Conservation (phyloP, 2,888 invertebrate species). For the Lasioglossum leucozonium region DNA sequence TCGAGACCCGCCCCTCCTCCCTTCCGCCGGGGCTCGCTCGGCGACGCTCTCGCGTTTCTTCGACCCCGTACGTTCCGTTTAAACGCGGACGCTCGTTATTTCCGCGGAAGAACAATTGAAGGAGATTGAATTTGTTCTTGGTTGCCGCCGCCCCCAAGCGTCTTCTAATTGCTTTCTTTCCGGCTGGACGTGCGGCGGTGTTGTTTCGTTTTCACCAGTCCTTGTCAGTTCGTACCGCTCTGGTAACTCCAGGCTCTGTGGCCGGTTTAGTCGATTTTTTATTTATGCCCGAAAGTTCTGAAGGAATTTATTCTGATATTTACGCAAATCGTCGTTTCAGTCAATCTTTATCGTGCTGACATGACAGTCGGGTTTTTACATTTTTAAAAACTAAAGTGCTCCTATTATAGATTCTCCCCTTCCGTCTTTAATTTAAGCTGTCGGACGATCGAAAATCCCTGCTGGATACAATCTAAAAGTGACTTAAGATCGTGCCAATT, state of each 20-base stretch:
- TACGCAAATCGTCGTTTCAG: no score
- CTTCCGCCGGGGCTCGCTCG: neutral
- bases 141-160: neutral
- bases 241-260: neutral
- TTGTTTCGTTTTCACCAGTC: neutral
- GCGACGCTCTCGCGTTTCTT: neutral
- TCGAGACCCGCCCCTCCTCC: neutral
- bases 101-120: constrained; percentile 1
- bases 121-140: constrained; percentile 2
- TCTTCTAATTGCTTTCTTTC: neutral
- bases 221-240: neutral
- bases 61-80: neutral
- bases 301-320: no score
- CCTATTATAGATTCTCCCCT: no score
- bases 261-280: neutral
- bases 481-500: no score
- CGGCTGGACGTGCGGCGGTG: neutral
- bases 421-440: no score
- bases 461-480: no score
- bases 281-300: neutral
- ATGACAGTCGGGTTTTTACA: no score
- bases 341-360: no score
- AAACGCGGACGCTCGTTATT: neutral
- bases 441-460: no score
- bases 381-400: no score